Evolutionary conservation across 2,113 vertebrate genomes (phyloP), one percentile per base, ranked within the genome.

Genomic region (Megalops atlanticus): DNA sequence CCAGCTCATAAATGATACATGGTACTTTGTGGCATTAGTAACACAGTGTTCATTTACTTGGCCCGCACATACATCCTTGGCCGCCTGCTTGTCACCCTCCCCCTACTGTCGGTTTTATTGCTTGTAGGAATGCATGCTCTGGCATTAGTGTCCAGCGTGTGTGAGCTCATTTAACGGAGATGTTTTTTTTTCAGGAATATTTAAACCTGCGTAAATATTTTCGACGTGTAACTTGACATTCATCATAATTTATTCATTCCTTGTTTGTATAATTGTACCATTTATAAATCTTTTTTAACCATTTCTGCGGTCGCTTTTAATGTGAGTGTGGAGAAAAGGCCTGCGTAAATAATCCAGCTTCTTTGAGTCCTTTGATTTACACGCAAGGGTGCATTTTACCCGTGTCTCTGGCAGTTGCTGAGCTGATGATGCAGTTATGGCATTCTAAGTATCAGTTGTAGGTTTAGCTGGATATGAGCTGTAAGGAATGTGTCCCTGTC

Each of bases 1-100:
- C 92, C 93, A 94, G 89, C 95, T 97, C 94, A 97, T 96, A 95
- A 97, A 97, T 96, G 95, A 96, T 96, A 95, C 94, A 96, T 96
- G 88, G 91, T 92, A 90, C 87, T 94, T 94, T 93, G 86, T 92
- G 90, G 93, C 92, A 94, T 92, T 96, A 94, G 92, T 93, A 92
- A 91, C 93, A 90, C 31, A 90, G 88, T 87, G 93, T 95, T 94
- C 90, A 91, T 93, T 89, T 90, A 91, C 87, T 91, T 87, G 33
- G 86, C 91, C 94, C 90, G 92, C 92, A 92, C 91, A 89, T 84
- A 82, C 88, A 69, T 92, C 95, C 94, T 91, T 86, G 83, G 83
- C 87, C 91, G 92, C 88, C 85, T 86, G 2, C 89, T 69, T 93
- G 87, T 92, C 91, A 88, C 91, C 79, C 73, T 77, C 40, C 18